A percentile compares a stretch with the other conserved stretches of the same genome.
phyloP scores from a whole-genome alignment of 2,797 vertebrate genomes.

The Pyrocephalus nanus region DNA sequence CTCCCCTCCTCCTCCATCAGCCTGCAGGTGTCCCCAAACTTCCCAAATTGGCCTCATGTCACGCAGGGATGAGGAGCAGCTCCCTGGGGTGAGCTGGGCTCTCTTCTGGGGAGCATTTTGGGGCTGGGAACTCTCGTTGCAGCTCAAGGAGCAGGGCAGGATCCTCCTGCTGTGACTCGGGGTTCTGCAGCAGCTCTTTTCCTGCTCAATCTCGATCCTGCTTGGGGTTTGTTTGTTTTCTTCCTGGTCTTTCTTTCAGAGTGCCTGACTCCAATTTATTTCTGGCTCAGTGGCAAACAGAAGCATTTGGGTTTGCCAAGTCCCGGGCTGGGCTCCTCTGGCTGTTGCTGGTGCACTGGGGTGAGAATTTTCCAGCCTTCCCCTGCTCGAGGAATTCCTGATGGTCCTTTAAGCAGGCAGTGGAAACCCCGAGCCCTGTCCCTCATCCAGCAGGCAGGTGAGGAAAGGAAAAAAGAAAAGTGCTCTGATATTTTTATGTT shows the following conservation, averaged over 20 bases:
- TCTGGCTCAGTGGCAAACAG: background rate
- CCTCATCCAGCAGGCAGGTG: background rate
- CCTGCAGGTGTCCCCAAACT: background rate
- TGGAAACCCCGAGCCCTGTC: background rate
- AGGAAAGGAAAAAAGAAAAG: background rate
- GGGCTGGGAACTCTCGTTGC: background rate
- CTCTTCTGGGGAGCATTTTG: background rate
- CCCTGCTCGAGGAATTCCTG: background rate
- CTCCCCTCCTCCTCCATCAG: background rate
- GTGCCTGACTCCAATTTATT: background rate
- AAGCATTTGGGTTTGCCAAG: background rate
- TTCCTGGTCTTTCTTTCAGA: background rate
- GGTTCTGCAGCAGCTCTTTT: fast-evolving
- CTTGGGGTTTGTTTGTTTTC: background rate
- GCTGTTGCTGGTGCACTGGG: background rate
- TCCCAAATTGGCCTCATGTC: background rate
- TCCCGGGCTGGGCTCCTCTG: background rate
- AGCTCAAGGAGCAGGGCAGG: background rate
- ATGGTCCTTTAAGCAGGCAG: fast-evolving
- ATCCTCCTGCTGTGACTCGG: background rate
- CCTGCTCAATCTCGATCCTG: background rate
- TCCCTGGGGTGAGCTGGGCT: background rate
- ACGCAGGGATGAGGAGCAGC: fast-evolving
- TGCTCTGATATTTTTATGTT: background rate
- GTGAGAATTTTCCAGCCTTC: background rate